phyloP scores from a whole-genome alignment of 2,113 vertebrate genomes.

The Ceuthmochares aereus region DNA sequence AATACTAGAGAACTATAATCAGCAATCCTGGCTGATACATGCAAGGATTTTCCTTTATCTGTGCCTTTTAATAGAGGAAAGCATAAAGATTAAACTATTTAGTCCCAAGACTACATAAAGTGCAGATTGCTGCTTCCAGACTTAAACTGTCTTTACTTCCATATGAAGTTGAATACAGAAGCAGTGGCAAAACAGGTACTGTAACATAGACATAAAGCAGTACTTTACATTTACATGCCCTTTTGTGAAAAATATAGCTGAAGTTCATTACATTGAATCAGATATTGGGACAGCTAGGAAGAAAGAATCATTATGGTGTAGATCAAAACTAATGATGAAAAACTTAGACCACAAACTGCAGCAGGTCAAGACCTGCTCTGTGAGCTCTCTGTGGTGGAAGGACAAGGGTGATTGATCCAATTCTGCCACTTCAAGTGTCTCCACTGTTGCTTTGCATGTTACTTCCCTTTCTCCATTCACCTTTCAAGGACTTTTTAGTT shows the following conservation, averaged over 20 bases:
- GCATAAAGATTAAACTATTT: neutral
- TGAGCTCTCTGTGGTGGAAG: too few species aligned
- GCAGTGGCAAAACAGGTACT: neutral
- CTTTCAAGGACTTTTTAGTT: neutral
- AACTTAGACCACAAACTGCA: neutral
- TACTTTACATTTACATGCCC: neutral
- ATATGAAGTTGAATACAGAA: neutral
- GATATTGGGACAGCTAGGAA: neutral
- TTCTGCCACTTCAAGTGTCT: neutral
- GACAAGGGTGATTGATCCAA: neutral
- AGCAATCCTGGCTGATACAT: too few species aligned
- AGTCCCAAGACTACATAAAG: neutral
- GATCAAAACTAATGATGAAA: neutral
- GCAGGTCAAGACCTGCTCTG: neutral
- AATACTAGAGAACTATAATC: neutral
- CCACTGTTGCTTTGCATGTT: neutral
- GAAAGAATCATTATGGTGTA: neutral
- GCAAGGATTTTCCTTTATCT: neutral
- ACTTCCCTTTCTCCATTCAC: neutral
- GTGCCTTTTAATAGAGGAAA: neutral
- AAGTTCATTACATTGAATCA: too few species aligned
- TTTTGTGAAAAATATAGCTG: neutral
- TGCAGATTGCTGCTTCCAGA: neutral
- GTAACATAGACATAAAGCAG: neutral
- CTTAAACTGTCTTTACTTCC: neutral